Percentiles rank a stretch among this genome's conserved stretches.
Evolutionary conservation across 2,888 invertebrate species (phyloP).

Genomic region (Hyalella azteca): DNA sequence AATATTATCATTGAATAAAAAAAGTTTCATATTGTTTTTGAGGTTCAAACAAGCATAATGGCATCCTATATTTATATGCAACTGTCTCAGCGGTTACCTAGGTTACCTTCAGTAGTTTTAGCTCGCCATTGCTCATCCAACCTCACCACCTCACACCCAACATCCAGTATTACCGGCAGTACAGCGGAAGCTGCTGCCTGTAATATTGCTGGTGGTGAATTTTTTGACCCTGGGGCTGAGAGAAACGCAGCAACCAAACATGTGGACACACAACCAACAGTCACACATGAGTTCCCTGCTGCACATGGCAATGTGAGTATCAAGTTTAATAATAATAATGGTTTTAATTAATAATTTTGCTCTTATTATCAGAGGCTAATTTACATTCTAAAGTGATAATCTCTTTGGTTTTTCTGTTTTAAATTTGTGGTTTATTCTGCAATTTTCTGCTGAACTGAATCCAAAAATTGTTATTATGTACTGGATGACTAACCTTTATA

Average conservation of each 20-base stretch:
- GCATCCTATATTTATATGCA: background rate
- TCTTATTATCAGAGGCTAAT: background rate
- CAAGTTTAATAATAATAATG: background rate
- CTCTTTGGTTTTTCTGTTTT: background rate
- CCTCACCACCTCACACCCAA: background rate
- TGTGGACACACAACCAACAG: background rate
- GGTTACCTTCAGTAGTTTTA: background rate
- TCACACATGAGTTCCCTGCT: background rate
- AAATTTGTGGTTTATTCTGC: background rate
- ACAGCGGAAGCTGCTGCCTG: background rate
- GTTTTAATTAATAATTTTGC: background rate
- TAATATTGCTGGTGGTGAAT: background rate
- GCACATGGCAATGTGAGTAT: slow-evolving; percentile 11
- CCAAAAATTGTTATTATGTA: background rate
- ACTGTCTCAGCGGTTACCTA: background rate
- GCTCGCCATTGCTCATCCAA: background rate
- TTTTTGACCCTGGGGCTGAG: background rate
- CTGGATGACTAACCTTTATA: background rate
- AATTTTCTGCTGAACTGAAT: too few relatives aligned
- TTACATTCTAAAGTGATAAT: background rate
- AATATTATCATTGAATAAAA: background rate
- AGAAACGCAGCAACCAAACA: background rate
- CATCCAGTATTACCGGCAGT: too few relatives aligned
- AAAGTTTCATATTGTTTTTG: background rate
- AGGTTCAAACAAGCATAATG: background rate